Base-by-base conservation (phyloP, 2,888 invertebrate genomes). In the Petrolisthes cinctipes region DNA sequence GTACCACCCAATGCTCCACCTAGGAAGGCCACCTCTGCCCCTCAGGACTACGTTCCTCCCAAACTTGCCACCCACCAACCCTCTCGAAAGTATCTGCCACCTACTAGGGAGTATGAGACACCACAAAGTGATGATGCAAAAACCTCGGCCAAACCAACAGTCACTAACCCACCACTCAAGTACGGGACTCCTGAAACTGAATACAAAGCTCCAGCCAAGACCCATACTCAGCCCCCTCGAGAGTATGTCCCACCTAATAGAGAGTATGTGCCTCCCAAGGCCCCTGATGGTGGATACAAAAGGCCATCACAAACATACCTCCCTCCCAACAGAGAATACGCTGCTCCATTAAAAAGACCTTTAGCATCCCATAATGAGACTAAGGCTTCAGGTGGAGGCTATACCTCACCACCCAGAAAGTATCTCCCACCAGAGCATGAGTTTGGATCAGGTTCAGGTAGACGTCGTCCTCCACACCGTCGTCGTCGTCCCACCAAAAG, bases 401-500 rank as follows among this genome's bases (percentile, higher is more conserved):
- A 79, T 51, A 51, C 79, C 51, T 37, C 66, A n/a, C 87, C 87
- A 20, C 83, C 87, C n/a, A 87, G 83, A 23, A 87, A 83, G 14
- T 87, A 87, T 23, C 56, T 87, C 51, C 87, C 84, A 11, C 87
- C 87, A 57, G 56, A 87, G 9, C 83, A 83, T 23, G 73, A 87
- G n/a, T 83, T 57, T 14, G 71, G 23, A 53, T 14, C 80, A 37
- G 9, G 23, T 4, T 83, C 82, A n/a, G 83, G 79, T 7, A 73
- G 75, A 11, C 14, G 86, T 78, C 78, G 86, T 37, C 85, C 83
- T 14, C 79, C 85, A 3, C 37, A 80, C 56, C 84, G 85, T 9
- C 75, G 76, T 17, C 82, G 85, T 53, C 82, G 85, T 4, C 88
- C 88, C 37, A 51, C 56, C 20, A 88, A 85, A 23, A 81, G 85